phyloP scores from a whole-genome alignment of 2,113 vertebrate genomes.

The Aplodontia rufa region DNA sequence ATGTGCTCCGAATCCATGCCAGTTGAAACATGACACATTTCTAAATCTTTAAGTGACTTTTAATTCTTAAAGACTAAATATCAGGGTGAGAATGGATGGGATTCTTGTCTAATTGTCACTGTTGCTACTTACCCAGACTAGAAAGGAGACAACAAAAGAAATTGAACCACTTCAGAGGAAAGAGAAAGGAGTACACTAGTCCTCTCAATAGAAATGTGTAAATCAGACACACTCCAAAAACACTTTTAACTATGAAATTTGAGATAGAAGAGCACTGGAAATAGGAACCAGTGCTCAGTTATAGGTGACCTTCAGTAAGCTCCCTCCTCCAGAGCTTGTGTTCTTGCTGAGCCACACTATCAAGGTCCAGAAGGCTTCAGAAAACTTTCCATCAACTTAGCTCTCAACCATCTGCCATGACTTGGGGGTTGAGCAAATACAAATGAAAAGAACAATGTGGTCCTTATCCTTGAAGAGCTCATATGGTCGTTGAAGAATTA shows the following conservation, averaged over 20 bases:
- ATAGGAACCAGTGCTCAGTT: neutral
- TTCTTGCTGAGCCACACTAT: neutral
- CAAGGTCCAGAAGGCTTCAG: neutral
- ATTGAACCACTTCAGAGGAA: neutral
- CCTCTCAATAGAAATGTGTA: neutral
- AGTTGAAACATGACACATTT: slow-evolving; percentile 37
- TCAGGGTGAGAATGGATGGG: neutral
- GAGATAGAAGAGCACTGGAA: neutral
- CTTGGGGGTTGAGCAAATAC: neutral
- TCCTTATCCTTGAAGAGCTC: neutral
- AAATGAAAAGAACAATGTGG: neutral
- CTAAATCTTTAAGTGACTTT: slow-evolving; percentile 33
- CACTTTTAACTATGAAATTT: neutral
- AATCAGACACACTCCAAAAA: neutral
- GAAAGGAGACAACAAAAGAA: neutral
- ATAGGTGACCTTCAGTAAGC: neutral
- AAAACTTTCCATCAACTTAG: neutral
- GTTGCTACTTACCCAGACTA: neutral
- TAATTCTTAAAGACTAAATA: slow-evolving; percentile 21
- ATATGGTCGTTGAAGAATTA: neutral
- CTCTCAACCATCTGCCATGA: neutral
- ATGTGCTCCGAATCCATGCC: neutral
- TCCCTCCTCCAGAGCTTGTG: neutral
- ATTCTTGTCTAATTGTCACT: neutral
- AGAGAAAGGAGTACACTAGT: neutral